A percentile compares a stretch with the other conserved stretches of the same genome.
Evolutionary conservation across 2,888 invertebrate species (phyloP).

Genomic region (Phengaris alcon): DNA sequence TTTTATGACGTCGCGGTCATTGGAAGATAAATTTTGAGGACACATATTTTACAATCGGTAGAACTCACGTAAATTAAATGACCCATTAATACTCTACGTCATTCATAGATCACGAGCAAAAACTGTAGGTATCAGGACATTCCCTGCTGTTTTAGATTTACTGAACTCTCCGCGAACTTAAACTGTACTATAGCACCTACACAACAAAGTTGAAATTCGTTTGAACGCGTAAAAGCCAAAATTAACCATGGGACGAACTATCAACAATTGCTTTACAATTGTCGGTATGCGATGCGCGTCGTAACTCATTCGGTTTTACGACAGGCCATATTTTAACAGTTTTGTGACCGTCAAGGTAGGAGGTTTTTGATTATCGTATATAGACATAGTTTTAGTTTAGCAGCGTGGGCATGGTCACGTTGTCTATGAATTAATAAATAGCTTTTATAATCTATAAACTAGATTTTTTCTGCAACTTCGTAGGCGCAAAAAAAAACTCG

Average conservation of each 20-base stretch:
- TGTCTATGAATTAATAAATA: background rate
- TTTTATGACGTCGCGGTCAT: background rate
- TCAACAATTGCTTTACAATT: constrained; percentile 62
- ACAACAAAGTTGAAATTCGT: constrained; percentile 38
- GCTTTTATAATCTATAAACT: background rate
- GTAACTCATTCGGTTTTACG: constrained; percentile 67
- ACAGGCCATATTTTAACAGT: constrained; percentile 59
- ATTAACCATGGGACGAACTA: constrained; percentile 52
- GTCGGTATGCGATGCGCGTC: constrained; percentile 51
- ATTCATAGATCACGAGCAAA: constrained; percentile 64
- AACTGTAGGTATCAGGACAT: constrained; percentile 47
- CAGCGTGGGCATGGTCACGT: constrained; percentile 9
- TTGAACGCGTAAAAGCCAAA: constrained; percentile 29
- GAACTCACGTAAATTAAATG: constrained; percentile 28
- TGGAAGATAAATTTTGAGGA: background rate
- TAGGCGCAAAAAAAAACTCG: too few species aligned
- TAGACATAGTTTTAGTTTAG: background rate
- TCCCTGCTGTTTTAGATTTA: constrained; percentile 52
- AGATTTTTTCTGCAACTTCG: too few species aligned
- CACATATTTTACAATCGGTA: constrained; percentile 5
- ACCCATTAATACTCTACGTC: constrained; percentile 56
- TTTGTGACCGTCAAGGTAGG: constrained; percentile 48
- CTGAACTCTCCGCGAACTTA: constrained; percentile 42
- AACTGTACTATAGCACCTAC: constrained; percentile 29
- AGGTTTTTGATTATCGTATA: constrained; percentile 33